Evolutionary conservation across 2,113 vertebrate species (phyloP).

Genomic region (Trogon surrucura): DNA sequence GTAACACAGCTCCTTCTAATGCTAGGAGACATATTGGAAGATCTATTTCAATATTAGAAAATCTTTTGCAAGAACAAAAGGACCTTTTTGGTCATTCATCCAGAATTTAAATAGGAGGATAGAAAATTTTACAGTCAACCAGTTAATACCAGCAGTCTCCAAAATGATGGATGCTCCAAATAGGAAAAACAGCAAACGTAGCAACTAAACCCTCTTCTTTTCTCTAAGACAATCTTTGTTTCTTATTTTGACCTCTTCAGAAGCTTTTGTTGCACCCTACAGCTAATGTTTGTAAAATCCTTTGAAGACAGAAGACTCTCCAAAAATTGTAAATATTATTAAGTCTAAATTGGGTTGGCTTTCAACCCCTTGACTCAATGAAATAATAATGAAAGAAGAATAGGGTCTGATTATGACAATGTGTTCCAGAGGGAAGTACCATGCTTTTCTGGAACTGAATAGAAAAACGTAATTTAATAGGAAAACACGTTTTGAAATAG

Average conservation of each 20-base stretch:
- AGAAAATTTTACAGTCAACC: neutral
- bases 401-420: neutral
- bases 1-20: neutral
- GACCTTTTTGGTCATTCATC: neutral
- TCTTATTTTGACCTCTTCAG: neutral
- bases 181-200: accelerated
- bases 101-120: neutral
- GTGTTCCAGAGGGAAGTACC: neutral
- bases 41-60: neutral
- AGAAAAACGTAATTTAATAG: neutral
- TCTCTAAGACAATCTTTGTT: neutral
- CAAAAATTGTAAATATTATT: neutral
- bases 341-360: neutral
- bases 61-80: neutral
- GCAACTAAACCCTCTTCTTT: accelerated
- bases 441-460: neutral
- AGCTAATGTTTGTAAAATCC: neutral
- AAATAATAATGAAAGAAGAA: neutral
- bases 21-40: neutral
- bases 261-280: neutral
- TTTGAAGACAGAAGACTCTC: neutral
- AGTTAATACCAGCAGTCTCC: neutral
- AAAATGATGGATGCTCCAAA: neutral
- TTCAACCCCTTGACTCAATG: neutral
- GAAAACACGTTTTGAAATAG: neutral